A percentile compares a stretch with the other conserved stretches of the same genome.
Conservation (phyloP, 1,140 invertebrate species). For the Zaprionus vittiger region DNA sequence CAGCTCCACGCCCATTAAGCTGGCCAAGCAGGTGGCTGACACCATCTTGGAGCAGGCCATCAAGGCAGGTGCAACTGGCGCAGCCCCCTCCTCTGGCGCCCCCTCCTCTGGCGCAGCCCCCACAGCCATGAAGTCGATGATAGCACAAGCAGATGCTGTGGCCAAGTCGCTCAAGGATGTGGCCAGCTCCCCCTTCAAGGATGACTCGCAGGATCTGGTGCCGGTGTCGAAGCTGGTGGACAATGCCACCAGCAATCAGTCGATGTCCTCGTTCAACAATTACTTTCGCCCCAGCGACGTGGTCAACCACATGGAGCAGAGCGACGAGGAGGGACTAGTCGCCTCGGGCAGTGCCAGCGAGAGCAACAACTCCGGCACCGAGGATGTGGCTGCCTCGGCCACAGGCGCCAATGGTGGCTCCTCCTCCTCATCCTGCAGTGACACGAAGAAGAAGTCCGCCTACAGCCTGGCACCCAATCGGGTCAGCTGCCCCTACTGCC, state of each 20-base stretch:
- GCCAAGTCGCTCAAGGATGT: slow-evolving; percentile 80
- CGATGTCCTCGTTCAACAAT: slow-evolving; percentile 85
- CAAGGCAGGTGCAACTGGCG: slow-evolving; percentile 75
- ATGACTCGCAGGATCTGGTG: slow-evolving; percentile 88
- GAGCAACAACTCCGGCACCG: slow-evolving; percentile 92
- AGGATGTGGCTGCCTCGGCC: slow-evolving; percentile 85
- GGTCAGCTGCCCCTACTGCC: slow-evolving; percentile 95
- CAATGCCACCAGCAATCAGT: slow-evolving; percentile 89
- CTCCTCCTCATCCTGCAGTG: slow-evolving; percentile 20
- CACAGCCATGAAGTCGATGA: slow-evolving; percentile 68
- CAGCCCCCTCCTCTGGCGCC: background rate
- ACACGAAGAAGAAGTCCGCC: slow-evolving; percentile 93
- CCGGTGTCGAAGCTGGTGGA: slow-evolving; percentile 91
- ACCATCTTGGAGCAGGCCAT: slow-evolving; percentile 86
- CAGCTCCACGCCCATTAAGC: slow-evolving; percentile 47
- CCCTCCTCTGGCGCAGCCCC: background rate
- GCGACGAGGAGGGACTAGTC: slow-evolving; percentile 90
- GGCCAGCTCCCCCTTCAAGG: slow-evolving; percentile 82
- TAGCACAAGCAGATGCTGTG: slow-evolving; percentile 79
- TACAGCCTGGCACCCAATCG: slow-evolving; percentile 97
- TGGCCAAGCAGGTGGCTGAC: slow-evolving; percentile 85
- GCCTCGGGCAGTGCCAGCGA: slow-evolving; percentile 90
- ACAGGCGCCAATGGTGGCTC: slow-evolving; percentile 51
- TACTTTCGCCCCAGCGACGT: slow-evolving; percentile 86
- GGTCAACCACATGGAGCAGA: slow-evolving; percentile 85